A percentile compares a stretch with the other conserved stretches of the same genome.
Evolutionary conservation across 2,113 vertebrate species (phyloP).

Genomic region (Willisornis vidua): DNA sequence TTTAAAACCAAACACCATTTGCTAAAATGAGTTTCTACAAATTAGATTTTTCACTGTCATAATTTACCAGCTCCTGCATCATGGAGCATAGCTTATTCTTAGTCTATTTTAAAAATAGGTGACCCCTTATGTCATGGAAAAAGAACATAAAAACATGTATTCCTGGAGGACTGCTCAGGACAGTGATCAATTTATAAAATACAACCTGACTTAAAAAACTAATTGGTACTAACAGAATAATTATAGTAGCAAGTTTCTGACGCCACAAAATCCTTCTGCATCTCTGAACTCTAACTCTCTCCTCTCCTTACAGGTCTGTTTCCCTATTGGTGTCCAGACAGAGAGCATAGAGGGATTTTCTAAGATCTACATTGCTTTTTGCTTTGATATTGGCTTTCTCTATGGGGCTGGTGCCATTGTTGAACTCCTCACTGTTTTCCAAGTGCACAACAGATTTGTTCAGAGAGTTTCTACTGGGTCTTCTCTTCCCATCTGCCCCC

Average conservation of each 20-base stretch:
- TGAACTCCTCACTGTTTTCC: slow-evolving; percentile 77
- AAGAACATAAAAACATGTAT: slow-evolving; percentile 50
- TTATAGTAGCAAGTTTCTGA: background rate
- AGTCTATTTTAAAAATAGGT: slow-evolving; percentile 78
- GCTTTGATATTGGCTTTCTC: slow-evolving; percentile 89
- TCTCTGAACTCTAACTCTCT: background rate
- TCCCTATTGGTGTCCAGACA: slow-evolving; percentile 89
- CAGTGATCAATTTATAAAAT: slow-evolving; percentile 51
- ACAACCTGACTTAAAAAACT: slow-evolving; percentile 51
- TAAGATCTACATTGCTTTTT: slow-evolving; percentile 88
- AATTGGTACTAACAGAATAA: slow-evolving; percentile 33
- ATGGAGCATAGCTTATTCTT: slow-evolving; percentile 71
- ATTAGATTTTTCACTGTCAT: slow-evolving; percentile 50
- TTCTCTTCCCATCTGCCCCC: slow-evolving; percentile 73
- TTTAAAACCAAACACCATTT: slow-evolving; percentile 33
- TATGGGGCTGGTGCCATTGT: slow-evolving; percentile 62
- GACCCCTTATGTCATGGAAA: slow-evolving; percentile 68
- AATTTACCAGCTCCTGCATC: slow-evolving; percentile 68
- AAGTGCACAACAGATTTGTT: slow-evolving; percentile 78
- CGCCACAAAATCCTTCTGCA: background rate
- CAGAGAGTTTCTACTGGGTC: slow-evolving; percentile 77
- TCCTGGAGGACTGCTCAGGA: slow-evolving; percentile 28
- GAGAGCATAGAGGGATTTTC: slow-evolving; percentile 90
- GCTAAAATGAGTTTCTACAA: slow-evolving; percentile 66
- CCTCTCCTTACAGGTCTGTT: slow-evolving; percentile 84